phyloP scores from a whole-genome alignment of 2,113 vertebrate species.

The Opisthocomus hoazin region DNA sequence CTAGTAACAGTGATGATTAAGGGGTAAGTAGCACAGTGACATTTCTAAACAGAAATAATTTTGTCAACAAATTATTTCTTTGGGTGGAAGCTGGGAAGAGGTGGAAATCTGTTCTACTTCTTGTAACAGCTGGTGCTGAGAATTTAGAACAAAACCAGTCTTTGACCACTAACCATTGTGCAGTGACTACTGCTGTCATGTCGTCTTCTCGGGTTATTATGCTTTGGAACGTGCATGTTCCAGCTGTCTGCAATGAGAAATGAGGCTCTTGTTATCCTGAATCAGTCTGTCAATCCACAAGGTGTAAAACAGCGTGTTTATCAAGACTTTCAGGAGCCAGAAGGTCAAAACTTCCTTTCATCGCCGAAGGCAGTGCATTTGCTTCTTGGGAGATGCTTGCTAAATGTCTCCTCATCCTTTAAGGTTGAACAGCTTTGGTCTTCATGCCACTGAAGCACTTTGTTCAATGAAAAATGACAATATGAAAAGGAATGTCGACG shows the following conservation, averaged over 20 bases:
- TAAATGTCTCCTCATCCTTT: not conserved
- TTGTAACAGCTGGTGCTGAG: not conserved
- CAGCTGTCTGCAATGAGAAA: not conserved
- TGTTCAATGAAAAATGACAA: not conserved
- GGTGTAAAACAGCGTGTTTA: not conserved
- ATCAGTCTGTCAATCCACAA: not conserved
- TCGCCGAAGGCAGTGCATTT: not conserved
- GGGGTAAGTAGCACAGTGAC: not conserved
- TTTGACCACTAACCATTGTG: not conserved
- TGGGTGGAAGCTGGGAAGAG: not conserved
- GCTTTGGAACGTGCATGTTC: not conserved
- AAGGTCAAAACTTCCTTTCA: not conserved
- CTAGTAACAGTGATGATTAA: not conserved
- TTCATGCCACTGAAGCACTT: not conserved
- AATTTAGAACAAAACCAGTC: not conserved
- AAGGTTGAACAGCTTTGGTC: not conserved
- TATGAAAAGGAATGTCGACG: accelerated
- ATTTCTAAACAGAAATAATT: not conserved
- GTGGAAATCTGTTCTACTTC: not conserved
- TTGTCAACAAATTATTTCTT: not conserved
- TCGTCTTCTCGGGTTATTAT: not conserved
- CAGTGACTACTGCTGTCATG: not conserved
- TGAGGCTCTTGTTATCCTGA: accelerated
- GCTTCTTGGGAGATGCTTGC: not conserved
- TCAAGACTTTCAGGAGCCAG: not conserved